Evolutionary conservation across 2,797 vertebrate genomes (phyloP).

Genomic region (Arrhamphus sclerolepis): DNA sequence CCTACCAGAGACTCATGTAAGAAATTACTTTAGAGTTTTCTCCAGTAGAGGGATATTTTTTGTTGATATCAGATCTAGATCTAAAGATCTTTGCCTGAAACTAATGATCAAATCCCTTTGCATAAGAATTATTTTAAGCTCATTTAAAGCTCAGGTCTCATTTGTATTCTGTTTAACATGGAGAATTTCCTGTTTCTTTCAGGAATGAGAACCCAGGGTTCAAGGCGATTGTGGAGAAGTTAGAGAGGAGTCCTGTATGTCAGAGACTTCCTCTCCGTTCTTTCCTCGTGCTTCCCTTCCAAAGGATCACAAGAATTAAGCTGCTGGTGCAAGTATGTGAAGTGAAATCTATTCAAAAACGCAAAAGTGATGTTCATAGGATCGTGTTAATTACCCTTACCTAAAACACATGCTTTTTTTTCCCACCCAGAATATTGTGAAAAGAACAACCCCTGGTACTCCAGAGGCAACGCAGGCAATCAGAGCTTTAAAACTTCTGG

Average conservation of each 20-base stretch:
- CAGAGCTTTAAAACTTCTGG: conserved; percentile 88
- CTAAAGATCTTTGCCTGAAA: background rate
- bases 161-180: background rate
- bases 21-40: conserved; percentile 35
- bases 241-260: conserved; percentile 90
- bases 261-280: conserved; percentile 95
- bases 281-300: conserved; percentile 97
- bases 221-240: conserved; percentile 86
- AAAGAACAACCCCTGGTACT: conserved; percentile 88
- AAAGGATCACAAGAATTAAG: conserved; percentile 95
- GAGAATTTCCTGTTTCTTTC: background rate
- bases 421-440: conserved; percentile 92
- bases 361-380: background rate
- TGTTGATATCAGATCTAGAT: background rate
- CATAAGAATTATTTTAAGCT: background rate
- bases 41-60: background rate
- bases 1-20: conserved; percentile 93
- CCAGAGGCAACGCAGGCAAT: conserved; percentile 89
- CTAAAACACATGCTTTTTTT: conserved; percentile 18
- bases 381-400: background rate
- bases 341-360: background rate
- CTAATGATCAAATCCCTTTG: background rate
- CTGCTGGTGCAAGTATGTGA: conserved; percentile 93
- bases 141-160: no score
- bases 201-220: conserved; percentile 89